Conservation (phyloP, 1,140 invertebrate genomes). For the Cydia splendana region DNA sequence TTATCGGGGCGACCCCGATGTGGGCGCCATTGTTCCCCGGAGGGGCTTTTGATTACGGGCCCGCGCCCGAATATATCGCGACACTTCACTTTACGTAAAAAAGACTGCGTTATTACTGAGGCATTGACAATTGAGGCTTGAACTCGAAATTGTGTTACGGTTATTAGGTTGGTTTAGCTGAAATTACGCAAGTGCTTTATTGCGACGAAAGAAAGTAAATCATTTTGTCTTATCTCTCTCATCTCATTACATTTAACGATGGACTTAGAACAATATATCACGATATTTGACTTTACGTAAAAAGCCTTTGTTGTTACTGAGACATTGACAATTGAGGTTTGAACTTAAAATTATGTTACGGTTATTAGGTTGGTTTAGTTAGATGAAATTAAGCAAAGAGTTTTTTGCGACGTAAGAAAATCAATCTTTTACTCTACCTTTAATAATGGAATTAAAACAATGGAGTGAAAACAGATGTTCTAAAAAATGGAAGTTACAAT, state of each 20-base stretch:
- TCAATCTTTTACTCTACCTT: no score
- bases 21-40: slow-evolving; percentile 76
- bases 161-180: no score
- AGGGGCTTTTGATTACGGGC: slow-evolving; percentile 76
- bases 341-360: slow-evolving; percentile 35
- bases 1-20: slow-evolving; percentile 74
- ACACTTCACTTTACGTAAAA: slow-evolving; percentile 64
- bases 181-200: no score
- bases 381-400: no score
- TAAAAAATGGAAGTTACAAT: background rate
- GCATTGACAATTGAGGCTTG: slow-evolving; percentile 49
- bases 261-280: background rate
- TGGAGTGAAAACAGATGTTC: background rate
- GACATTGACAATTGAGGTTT: slow-evolving; percentile 46
- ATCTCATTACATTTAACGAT: background rate
- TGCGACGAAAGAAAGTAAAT: slow-evolving; percentile 42
- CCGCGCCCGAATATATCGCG: slow-evolving; percentile 72
- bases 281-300: no score
- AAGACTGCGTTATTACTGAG: slow-evolving; percentile 12
- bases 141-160: slow-evolving; percentile 36
- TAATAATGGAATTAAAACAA: background rate
- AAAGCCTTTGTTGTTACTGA: background rate
- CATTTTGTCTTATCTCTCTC: background rate
- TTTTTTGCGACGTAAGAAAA: no score
- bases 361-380: no score